These are phyloP conservation scores for Acleris cristana DNA, from an alignment of 2,888 invertebrate genomes.

Conservation along the genomic window DNA sequence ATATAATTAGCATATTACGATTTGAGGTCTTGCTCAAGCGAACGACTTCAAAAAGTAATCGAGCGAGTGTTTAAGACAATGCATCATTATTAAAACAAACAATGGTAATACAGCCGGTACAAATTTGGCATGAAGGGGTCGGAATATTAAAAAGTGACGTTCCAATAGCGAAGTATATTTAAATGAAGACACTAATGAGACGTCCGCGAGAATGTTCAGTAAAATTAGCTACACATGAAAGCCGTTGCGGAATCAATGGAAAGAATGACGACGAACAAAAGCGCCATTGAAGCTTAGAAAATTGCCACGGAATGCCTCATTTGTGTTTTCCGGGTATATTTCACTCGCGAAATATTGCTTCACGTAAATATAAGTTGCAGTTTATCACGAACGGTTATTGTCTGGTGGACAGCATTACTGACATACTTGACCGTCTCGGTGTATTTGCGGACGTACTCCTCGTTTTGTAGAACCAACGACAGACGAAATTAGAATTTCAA, in stretches of 20 bases:
- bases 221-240: conserved; percentile 59
- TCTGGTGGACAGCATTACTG: conserved; percentile 57
- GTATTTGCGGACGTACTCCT: conserved; percentile 60
- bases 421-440: conserved; percentile 67
- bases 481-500: conserved; percentile 59
- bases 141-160: conserved; percentile 63
- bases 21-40: conserved; percentile 5
- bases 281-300: conserved; percentile 24
- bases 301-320: conserved; percentile 21
- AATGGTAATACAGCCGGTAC: conserved; percentile 40
- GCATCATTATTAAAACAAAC: conserved; percentile 46
- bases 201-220: conserved; percentile 57
- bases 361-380: conserved; percentile 8
- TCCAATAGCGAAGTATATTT: conserved; percentile 65
- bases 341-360: conserved; percentile 13
- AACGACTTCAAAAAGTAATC: conserved; percentile 7
- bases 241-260: conserved; percentile 50
- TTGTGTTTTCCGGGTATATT: conserved; percentile 20
- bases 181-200: conserved; percentile 73
- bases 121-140: conserved; percentile 47
- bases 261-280: conserved; percentile 34
- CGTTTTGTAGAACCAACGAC: conserved; percentile 56
- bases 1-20: conserved; percentile 22
- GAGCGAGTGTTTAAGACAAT: conserved; percentile 43
- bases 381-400: conserved; percentile 42